Conservation (phyloP, 2,113 vertebrate species). For the Saimiri boliviensis region DNA sequence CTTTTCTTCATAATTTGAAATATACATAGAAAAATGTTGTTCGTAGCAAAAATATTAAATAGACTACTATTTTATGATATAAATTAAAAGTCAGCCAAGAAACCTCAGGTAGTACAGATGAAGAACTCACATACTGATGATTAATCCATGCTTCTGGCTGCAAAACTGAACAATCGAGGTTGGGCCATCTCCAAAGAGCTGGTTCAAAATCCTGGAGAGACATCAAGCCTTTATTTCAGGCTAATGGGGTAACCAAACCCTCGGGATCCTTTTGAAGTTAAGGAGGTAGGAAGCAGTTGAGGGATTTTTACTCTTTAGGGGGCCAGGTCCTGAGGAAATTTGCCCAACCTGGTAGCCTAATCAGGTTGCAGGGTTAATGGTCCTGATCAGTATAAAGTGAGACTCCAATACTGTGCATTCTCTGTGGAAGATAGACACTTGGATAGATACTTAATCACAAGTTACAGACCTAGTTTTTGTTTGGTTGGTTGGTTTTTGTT, state of each 20-base stretch:
- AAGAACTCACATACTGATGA: not conserved
- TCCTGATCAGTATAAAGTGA: not conserved
- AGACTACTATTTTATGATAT: not conserved
- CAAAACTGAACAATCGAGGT: slow-evolving; percentile 27
- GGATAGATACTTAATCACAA: not conserved
- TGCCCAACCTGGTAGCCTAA: not conserved
- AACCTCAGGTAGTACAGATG: not conserved
- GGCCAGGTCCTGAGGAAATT: not conserved
- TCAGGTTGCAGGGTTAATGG: not conserved
- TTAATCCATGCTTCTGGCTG: slow-evolving; percentile 26
- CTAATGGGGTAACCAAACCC: not conserved
- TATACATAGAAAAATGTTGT: slow-evolving; percentile 46
- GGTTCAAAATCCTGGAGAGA: slow-evolving; percentile 41
- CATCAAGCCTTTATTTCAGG: slow-evolving; percentile 24
- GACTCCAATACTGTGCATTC: not conserved
- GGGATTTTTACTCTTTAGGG: not conserved
- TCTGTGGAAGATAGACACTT: not conserved
- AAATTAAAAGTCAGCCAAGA: slow-evolving; percentile 19
- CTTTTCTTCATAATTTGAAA: slow-evolving; percentile 23
- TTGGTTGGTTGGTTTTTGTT: no score
- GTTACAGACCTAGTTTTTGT: not conserved
- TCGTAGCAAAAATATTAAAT: slow-evolving; percentile 29
- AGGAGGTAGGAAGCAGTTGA: not conserved
- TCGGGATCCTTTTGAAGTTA: slow-evolving; percentile 37
- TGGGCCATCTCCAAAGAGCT: slow-evolving; percentile 26